phyloP scores from a whole-genome alignment of 2,797 vertebrate genomes.

The Phrynocephalus guinanensis region DNA sequence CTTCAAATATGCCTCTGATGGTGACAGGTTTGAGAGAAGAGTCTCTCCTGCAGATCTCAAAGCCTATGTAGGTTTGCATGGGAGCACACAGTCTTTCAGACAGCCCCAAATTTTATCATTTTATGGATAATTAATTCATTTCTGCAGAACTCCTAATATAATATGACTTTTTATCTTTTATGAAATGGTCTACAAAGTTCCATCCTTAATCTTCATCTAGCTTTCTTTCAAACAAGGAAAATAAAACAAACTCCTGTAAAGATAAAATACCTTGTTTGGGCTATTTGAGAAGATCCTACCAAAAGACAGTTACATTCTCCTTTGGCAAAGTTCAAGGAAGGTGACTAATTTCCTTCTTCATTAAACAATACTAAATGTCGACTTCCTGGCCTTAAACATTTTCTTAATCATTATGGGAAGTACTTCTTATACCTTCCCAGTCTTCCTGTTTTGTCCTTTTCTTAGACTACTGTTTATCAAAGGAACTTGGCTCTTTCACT shows the following conservation, averaged over 20 bases:
- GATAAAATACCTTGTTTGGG: slow-evolving; percentile 48
- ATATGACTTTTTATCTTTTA: slow-evolving; percentile 25
- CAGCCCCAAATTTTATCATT: not conserved
- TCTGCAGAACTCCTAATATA: slow-evolving; percentile 10
- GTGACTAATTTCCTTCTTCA: slow-evolving; percentile 74
- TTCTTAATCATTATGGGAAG: slow-evolving; percentile 58
- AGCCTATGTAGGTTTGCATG: too few relatives aligned
- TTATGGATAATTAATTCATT: slow-evolving; percentile 1
- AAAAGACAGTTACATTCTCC: slow-evolving; percentile 43
- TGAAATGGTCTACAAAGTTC: slow-evolving; percentile 16
- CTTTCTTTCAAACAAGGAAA: slow-evolving; percentile 52
- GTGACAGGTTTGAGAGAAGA: too few relatives aligned
- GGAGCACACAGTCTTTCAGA: too few relatives aligned
- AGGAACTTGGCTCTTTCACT: not conserved
- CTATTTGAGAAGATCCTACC: slow-evolving; percentile 51
- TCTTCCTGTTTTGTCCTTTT: slow-evolving; percentile 71
- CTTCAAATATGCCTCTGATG: too few relatives aligned
- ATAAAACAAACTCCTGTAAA: slow-evolving; percentile 67
- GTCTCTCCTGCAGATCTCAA: too few relatives aligned
- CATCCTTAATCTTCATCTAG: slow-evolving; percentile 34
- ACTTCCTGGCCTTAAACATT: slow-evolving; percentile 63
- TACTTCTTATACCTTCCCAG: slow-evolving; percentile 46
- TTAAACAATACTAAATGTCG: slow-evolving; percentile 38
- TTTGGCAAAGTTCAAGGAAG: slow-evolving; percentile 62
- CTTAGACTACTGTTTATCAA: slow-evolving; percentile 7